These are phyloP conservation scores for Antitype chi DNA, from an alignment of 2,888 invertebrate species.

Conservation along the genomic window DNA sequence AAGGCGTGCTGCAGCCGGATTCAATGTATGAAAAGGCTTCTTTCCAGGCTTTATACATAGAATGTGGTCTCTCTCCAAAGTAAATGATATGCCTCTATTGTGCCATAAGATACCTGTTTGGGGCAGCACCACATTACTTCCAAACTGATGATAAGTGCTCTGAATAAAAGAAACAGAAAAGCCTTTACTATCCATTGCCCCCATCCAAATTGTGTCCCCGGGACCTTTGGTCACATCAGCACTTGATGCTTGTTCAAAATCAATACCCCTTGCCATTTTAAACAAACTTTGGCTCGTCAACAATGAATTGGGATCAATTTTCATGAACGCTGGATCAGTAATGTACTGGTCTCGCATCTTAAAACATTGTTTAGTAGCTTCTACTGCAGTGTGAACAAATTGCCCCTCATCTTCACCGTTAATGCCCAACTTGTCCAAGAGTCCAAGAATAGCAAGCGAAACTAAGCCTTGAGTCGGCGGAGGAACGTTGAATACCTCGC, in stretches of 20 bases:
- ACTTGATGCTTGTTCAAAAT: slow-evolving; percentile 71
- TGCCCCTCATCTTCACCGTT: slow-evolving; percentile 81
- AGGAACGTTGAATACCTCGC: slow-evolving; percentile 82
- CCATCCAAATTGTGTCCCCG: slow-evolving; percentile 87
- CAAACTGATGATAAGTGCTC: slow-evolving; percentile 81
- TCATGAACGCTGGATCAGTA: slow-evolving; percentile 84
- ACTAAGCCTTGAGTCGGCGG: slow-evolving; percentile 87
- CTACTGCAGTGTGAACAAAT: slow-evolving; percentile 83
- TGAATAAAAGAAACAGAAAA: slow-evolving; percentile 88
- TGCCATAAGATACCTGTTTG: slow-evolving; percentile 86
- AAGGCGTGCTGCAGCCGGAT: slow-evolving; percentile 82
- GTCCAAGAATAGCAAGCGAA: slow-evolving; percentile 82
- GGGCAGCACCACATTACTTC: slow-evolving; percentile 83
- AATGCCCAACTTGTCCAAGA: slow-evolving; percentile 81
- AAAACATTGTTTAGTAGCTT: slow-evolving; percentile 83
- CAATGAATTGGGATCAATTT: slow-evolving; percentile 76
- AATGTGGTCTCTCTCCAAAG: slow-evolving; percentile 76
- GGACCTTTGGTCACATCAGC: slow-evolving; percentile 76
- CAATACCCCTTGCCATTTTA: slow-evolving; percentile 78
- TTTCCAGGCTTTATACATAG: slow-evolving; percentile 82
- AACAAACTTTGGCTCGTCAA: slow-evolving; percentile 72
- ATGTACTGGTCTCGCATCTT: slow-evolving; percentile 78
- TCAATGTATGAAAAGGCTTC: slow-evolving; percentile 85
- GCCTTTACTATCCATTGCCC: slow-evolving; percentile 85
- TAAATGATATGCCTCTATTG: slow-evolving; percentile 82